Base-by-base conservation (phyloP, 2,113 vertebrate species). In the Patagioenas fasciata region DNA sequence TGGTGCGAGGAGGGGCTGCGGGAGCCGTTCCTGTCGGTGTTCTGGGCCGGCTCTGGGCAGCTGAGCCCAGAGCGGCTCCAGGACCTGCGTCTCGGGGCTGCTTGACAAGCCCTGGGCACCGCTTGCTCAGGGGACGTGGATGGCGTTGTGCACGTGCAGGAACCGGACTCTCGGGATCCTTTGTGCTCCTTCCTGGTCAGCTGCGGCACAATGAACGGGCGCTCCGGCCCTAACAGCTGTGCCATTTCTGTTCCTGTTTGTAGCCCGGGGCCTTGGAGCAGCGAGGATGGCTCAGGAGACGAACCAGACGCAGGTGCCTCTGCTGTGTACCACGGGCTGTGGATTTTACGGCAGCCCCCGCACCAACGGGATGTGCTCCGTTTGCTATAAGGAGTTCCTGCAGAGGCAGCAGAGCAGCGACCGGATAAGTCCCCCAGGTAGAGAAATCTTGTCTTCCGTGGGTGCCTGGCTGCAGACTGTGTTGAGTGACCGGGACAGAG, bases 371-470 rank as follows among this genome's bases (percentile, higher is more conserved):
- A 99, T 99, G 99, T 99, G 99, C 96, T 99, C 99, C 4, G 98
- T 99, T 86, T 99, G 99, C 98, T 99, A 99, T 40, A 99, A 99
- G 97, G 99, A 99, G 96, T 98, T 98, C 95, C 98, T 99, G 64
- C 98, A 99, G 97, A 98, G 99, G 82, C 99, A 99, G 97, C 98
- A 99, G 97, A 98, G 98, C 90, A 98, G 98, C 82, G 98, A 98
- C 72, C 96, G 98, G 94, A 98, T 98, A 86, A 99, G 97, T 93
- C 98, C 99, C 77, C 97, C 98, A 80, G 98, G 98, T 98, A 98
- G 97, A 95, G 32, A 58, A 75, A 56, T 58, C 18, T 19, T 81
- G 0, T 71, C 19, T 36, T 60, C 8, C 81, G 6, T 15, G 62
- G 19, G 54, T 54, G 15, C 23, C 42, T 71, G 42, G 38, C 10